phyloP scores from a whole-genome alignment of 2,113 vertebrate species.

The Zapornia atra region DNA sequence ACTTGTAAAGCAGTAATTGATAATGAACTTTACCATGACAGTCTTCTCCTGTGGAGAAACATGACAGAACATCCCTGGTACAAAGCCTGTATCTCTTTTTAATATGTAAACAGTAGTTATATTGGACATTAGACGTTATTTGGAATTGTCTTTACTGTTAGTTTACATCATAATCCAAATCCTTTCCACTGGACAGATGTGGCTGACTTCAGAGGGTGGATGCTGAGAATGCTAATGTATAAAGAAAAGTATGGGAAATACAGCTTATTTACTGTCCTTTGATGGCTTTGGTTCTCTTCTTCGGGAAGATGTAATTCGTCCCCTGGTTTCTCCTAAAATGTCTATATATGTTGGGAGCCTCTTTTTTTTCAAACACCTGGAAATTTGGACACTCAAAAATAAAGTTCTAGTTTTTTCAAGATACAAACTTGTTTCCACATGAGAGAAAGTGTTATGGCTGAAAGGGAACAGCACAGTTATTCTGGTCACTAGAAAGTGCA shows the following conservation, averaged over 20 bases:
- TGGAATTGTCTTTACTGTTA: constrained; percentile 77
- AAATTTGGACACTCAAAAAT: not conserved
- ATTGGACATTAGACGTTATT: constrained; percentile 82
- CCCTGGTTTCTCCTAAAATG: not conserved
- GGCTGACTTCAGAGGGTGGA: constrained; percentile 1
- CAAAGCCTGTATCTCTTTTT: constrained; percentile 82
- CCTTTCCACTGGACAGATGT: constrained; percentile 24
- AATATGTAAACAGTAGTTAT: constrained; percentile 86
- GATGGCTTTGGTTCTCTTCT: not conserved
- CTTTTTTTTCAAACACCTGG: not conserved
- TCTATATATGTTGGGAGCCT: not conserved
- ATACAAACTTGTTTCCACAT: not conserved
- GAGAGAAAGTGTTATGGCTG: not conserved
- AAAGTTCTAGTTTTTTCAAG: not conserved
- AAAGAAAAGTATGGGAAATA: not conserved
- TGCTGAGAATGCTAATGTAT: constrained; percentile 1
- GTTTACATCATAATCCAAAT: constrained; percentile 76
- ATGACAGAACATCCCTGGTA: constrained; percentile 86
- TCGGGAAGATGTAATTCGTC: not conserved
- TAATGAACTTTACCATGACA: constrained; percentile 87
- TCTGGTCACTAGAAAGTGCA: not conserved
- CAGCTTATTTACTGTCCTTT: not conserved
- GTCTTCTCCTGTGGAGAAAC: constrained; percentile 86
- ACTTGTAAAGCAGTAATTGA: constrained; percentile 86
- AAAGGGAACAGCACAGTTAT: not conserved